phyloP scores from a whole-genome alignment of 1,140 invertebrate genomes.

The Aporrectodea caliginosa region DNA sequence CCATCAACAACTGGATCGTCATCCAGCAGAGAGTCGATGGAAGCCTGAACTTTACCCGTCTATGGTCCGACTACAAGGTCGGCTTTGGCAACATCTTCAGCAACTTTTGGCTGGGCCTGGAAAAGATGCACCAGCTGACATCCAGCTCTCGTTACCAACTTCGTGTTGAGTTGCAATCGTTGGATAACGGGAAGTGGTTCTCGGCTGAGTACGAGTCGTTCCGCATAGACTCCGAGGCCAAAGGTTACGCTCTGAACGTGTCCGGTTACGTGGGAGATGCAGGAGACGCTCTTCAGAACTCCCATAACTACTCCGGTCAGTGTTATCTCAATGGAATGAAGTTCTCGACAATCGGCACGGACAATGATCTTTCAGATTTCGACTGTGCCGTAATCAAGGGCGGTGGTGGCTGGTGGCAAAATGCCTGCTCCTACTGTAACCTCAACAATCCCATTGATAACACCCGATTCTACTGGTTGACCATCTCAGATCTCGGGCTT shows the following conservation, averaged over 20 bases:
- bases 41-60: background rate
- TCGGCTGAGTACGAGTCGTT: background rate
- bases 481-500: background rate
- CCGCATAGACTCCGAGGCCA: background rate
- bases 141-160: background rate
- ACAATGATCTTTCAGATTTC: background rate
- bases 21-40: slow-evolving; percentile 9
- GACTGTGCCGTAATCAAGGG: slow-evolving; percentile 1
- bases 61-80: slow-evolving; percentile 12
- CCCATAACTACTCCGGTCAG: background rate
- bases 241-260: background rate
- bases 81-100: slow-evolving; percentile 5
- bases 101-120: slow-evolving; percentile 17
- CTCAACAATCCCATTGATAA: slow-evolving; percentile 1
- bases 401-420: slow-evolving; percentile 5
- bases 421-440: background rate
- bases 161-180: background rate
- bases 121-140: slow-evolving; percentile 3
- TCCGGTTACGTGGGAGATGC: background rate
- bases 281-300: background rate
- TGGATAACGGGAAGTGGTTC: background rate
- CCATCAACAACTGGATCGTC: background rate
- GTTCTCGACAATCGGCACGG: background rate
- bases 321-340: background rate
- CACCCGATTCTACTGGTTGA: background rate